Conservation (phyloP, 2,888 invertebrate species). For the Tinea semifulvella region DNA sequence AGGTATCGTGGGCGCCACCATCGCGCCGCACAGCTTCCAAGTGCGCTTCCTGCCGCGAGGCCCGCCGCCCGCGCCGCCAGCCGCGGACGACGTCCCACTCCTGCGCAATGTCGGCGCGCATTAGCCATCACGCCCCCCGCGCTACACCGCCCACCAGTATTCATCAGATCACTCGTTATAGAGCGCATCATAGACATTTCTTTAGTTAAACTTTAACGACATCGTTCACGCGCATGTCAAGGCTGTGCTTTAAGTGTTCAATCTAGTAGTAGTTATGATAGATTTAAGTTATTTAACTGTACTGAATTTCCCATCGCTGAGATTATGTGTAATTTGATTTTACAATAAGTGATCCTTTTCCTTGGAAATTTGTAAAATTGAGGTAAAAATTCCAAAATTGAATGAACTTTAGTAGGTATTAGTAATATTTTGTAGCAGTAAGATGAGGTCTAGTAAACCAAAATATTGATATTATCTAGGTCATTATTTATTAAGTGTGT, state of each 20-base stretch:
- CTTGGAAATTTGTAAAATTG: constrained; percentile 19
- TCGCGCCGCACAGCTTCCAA: constrained; percentile 82
- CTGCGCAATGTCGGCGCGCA: constrained; percentile 54
- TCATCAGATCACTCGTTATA: constrained; percentile 63
- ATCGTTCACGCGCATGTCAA: constrained; percentile 46
- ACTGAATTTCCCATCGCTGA: constrained; percentile 49
- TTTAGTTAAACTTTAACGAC: constrained; percentile 41
- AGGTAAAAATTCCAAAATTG: constrained; percentile 36
- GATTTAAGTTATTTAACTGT: constrained; percentile 11
- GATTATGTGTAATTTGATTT: constrained; percentile 35
- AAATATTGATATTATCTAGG: constrained; percentile 53
- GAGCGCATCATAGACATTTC: constrained; percentile 59
- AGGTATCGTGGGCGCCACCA: constrained; percentile 85
- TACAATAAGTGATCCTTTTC: neutral
- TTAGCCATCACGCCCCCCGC: constrained; percentile 25
- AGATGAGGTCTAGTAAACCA: constrained; percentile 56
- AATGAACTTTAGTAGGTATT: constrained; percentile 30
- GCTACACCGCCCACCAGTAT: constrained; percentile 55
- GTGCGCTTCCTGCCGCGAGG: constrained; percentile 72
- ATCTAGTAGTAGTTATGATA: constrained; percentile 35
- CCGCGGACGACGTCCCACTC: constrained; percentile 37
- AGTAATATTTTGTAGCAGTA: constrained; percentile 20
- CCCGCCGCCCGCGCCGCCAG: constrained; percentile 31
- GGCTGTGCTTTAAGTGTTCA: constrained; percentile 67
- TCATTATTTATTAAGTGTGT: constrained; percentile 59